A percentile compares a stretch with the other conserved stretches of the same genome.
These are phyloP conservation scores for Apodemia hepburni DNA, from an alignment of 2,888 invertebrate genomes.

Conservation along the genomic window DNA sequence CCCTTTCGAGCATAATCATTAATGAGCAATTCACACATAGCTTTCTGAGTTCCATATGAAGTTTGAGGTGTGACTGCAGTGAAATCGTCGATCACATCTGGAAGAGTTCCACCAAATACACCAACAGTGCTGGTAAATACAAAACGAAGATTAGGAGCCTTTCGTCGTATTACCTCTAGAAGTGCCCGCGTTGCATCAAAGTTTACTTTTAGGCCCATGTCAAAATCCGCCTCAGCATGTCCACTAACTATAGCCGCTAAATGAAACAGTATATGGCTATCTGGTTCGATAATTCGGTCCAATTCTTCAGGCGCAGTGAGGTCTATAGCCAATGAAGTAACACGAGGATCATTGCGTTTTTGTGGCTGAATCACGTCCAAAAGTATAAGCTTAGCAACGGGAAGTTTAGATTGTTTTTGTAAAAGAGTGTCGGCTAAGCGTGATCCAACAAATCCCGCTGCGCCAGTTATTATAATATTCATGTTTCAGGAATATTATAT, in stretches of 20 bases:
- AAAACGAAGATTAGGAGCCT: slow-evolving; percentile 42
- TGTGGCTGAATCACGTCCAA: neutral
- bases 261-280: neutral
- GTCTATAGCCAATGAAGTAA: neutral
- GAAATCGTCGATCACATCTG: slow-evolving; percentile 44
- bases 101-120: slow-evolving; percentile 55
- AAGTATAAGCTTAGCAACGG: slow-evolving; percentile 30
- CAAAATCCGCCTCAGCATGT: slow-evolving; percentile 28
- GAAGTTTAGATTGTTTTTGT: slow-evolving; percentile 35
- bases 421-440: slow-evolving; percentile 46
- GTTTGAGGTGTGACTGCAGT: slow-evolving; percentile 55
- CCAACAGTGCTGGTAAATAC: slow-evolving; percentile 57
- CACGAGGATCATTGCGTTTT: slow-evolving; percentile 4
- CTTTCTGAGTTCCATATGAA: slow-evolving; percentile 64
- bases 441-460: slow-evolving; percentile 53
- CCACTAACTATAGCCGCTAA: slow-evolving; percentile 41
- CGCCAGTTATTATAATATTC: slow-evolving; percentile 59
- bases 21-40: slow-evolving; percentile 59
- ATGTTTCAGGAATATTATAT: slow-evolving; percentile 32
- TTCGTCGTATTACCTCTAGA: slow-evolving; percentile 48
- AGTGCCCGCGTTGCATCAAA: slow-evolving; percentile 55
- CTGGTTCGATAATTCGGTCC: neutral
- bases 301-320: neutral
- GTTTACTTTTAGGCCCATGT: slow-evolving; percentile 4
- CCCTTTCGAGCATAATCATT: slow-evolving; percentile 63